Percentiles rank a stretch among this genome's conserved stretches.
Evolutionary conservation across 2,113 vertebrate genomes (phyloP).

Genomic region (Lagopus muta): DNA sequence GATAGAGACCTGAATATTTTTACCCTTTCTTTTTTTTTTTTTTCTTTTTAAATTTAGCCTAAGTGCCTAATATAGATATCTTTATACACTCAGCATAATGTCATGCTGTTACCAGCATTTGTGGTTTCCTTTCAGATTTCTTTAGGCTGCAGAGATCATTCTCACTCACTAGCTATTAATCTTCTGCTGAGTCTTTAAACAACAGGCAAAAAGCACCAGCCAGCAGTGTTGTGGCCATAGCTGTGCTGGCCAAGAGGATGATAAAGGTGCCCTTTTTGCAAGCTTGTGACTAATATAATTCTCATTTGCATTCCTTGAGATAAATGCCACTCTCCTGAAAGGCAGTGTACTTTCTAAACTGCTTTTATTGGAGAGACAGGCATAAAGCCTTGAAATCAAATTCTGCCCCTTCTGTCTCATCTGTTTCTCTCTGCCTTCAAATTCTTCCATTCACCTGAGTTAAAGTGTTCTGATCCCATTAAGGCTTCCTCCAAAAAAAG

Average conservation of each 20-base stretch:
- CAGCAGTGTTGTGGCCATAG: background rate
- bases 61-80: constrained; percentile 10
- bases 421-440: background rate
- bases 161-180: background rate
- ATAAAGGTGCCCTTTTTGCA: background rate
- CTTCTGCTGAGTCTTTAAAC: background rate
- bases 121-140: constrained; percentile 1
- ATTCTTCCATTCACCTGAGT: background rate
- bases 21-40: background rate
- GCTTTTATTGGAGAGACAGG: background rate
- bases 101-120: constrained; percentile 11
- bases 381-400: background rate
- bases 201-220: background rate
- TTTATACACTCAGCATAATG: background rate
- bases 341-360: background rate
- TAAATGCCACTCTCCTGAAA: constrained; percentile 10
- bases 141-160: background rate
- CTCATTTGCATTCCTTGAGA: background rate
- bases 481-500: background rate
- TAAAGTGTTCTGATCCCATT: background rate
- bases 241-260: background rate
- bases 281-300: background rate
- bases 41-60: fast-evolving
- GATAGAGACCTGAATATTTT: background rate
- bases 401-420: background rate